Percentiles rank a stretch among this genome's conserved stretches.
Evolutionary conservation across 2,113 vertebrate species (phyloP).

Genomic region (Clarias batrachus): DNA sequence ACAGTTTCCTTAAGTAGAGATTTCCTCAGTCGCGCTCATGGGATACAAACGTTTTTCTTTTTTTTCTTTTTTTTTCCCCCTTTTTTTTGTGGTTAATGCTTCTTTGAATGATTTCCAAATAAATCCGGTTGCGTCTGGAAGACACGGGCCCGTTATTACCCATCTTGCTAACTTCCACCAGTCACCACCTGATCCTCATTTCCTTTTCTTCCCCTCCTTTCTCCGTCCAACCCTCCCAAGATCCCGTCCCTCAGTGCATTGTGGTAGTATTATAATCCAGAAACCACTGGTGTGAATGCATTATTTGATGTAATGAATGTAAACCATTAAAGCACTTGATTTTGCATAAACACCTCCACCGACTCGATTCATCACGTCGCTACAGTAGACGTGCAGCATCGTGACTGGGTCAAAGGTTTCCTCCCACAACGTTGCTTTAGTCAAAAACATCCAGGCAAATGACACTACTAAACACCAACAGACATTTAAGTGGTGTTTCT

Average conservation of each 20-base stretch:
- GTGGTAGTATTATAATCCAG: neutral
- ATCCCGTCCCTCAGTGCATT: neutral
- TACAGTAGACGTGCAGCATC: neutral
- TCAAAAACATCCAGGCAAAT: neutral
- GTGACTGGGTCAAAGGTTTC: neutral
- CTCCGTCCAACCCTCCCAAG: neutral
- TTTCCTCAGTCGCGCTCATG: neutral
- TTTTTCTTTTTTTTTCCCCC: too few species aligned
- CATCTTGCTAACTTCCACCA: neutral
- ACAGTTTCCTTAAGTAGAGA: neutral
- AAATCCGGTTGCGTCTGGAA: neutral
- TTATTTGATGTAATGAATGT: neutral
- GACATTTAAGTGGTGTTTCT: slow-evolving; percentile 11
- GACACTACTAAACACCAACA: slow-evolving; percentile 4
- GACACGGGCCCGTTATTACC: neutral
- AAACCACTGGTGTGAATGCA: neutral
- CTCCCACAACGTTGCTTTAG: neutral
- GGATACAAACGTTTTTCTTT: neutral
- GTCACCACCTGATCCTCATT: neutral
- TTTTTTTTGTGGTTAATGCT: neutral
- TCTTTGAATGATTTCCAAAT: neutral
- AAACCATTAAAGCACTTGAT: neutral
- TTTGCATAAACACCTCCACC: neutral
- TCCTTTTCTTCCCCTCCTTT: neutral
- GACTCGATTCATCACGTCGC: neutral